Evolutionary conservation across 37 sponge, comb jelly and placozoan species (phyloP), one percentile per base, ranked within the genome.

Genomic region (Trichoplax adhaerens): DNA sequence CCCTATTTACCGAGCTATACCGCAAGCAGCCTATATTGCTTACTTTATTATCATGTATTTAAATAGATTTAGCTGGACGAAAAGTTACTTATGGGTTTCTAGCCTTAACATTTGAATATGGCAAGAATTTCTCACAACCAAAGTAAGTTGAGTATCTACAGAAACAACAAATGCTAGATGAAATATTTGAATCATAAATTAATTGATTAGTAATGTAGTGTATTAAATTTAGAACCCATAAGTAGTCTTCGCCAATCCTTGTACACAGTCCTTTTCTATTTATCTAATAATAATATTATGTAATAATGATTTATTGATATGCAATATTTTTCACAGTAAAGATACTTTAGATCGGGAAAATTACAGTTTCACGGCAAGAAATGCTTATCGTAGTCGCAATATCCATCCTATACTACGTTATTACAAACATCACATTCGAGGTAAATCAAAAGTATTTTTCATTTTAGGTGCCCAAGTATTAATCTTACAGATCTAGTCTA

Each of bases 111-210:
- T 83, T 87, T 77, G 83, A 91, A 54, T 86, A 87, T 77, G 88
- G 88, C 1, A 63, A 70, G 8, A 52, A 77, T 68, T 91, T 81
- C 78, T 87, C 88, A 71, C 88, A 88, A 58, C 92, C 92, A 7
- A 88, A 85, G 90, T 89, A 55, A 65, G 85, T 66, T 55, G 49
- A 3, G 52, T 52, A 72, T 10, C 29, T 29, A 29, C 29, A 29
- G 29, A 29, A 29, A 29, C 29, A 29, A 29, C 29, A 29, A 29
- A 29, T 29, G 29, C 29, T 29, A 29, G 29, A 29, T 29, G 29
- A 29, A 29, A 29, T 29, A 29, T 29, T 29, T 29, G 29, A 29
- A 29, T 29, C 29, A 29, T 29, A 29, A 29, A 29, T 29, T 29
- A 29, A 29, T 29, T 29, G 29, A 29, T 29, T 29, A 29, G 29